These are phyloP conservation scores for Tachysurus fulvidraco DNA, from an alignment of 2,113 vertebrate species.

Conservation along the genomic window DNA sequence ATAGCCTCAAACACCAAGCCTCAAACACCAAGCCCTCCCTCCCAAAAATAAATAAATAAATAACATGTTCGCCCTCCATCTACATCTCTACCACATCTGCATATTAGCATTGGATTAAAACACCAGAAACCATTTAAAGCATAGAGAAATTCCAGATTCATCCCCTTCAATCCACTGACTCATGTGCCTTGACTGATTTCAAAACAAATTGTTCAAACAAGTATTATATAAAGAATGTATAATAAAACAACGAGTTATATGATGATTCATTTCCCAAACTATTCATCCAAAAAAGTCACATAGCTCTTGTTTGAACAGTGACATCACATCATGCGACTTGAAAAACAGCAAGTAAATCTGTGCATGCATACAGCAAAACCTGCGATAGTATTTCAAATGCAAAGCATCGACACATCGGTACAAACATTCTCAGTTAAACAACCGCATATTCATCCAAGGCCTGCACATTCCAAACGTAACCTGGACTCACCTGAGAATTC, in stretches of 20 bases:
- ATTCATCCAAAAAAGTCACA: constrained; percentile 28
- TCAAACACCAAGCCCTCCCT: not conserved
- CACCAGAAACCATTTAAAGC: constrained; percentile 19
- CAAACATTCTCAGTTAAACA: not conserved
- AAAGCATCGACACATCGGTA: not conserved
- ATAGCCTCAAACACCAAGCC: not conserved
- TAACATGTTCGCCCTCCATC: not conserved
- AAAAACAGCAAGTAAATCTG: constrained; percentile 25
- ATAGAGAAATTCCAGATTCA: constrained; percentile 1
- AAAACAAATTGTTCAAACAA: not conserved
- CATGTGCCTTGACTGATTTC: constrained; percentile 5
- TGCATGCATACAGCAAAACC: not conserved
- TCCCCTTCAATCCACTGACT: not conserved
- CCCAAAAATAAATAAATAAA: too few species aligned
- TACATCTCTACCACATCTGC: constrained; percentile 41
- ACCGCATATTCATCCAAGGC: not conserved
- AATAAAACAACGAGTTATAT: constrained; percentile 10
- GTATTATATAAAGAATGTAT: constrained; percentile 8
- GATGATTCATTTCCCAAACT: constrained; percentile 33
- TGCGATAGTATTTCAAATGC: constrained; percentile 9
- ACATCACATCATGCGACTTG: constrained; percentile 32
- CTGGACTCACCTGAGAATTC: constrained; percentile 92
- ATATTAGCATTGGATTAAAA: constrained; percentile 39
- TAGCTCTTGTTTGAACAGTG: constrained; percentile 47
- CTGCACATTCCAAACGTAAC: constrained; percentile 1